Evolutionary conservation across 1,140 invertebrate genomes (phyloP), one percentile per base, ranked within the genome.

Genomic region (Stegodyphus mimosarum): DNA sequence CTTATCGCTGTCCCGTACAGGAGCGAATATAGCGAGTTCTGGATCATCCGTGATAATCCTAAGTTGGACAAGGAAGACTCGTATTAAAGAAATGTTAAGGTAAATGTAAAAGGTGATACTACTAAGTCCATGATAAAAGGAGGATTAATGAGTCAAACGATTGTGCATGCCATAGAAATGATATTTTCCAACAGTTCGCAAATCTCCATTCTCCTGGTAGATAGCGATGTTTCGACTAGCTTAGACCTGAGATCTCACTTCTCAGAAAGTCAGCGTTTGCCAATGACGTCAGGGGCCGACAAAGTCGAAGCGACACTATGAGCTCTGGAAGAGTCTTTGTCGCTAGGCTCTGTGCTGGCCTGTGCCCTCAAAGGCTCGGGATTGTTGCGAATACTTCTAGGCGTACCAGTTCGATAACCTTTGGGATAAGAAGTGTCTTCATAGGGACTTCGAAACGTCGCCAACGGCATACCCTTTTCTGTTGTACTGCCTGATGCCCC

Each of bases 261-360:
- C 52, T 7, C 10, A 5, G 60, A n/a, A 7, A 73, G 52, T 86
- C 84, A 86, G 17, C 84, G 84, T 52, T 86, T 78, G 48, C 55
- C 70, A 7, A 96, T 95, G 76, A 96, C 95, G 89, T 97, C 95
- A 18, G 95, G 95, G 2, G 95, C 95, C 69, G 95, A 96, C 89
- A 96, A 95, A 10, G 94, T 95, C 13, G 94, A 95, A 86, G 95
- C 94, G 73, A 94, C 93, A 89, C 85, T 86, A 48, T 80, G 71
- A 3, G 85, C 85, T 33, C 85, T 80, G 6, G 76, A 73, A 6
- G 76, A 79, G 33, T 79, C 77, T 53, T 71, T 69, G 60, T 86
- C 83, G 11, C 76, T 80, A 0, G 77, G 48, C 15, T 86, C 85
- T 15, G 71, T 60, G 7, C n/a, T 55, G 15, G 77, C 33, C 48